Evolutionary conservation across 2,113 vertebrate genomes (phyloP).

Genomic region (Melanerpes formicivorus): DNA sequence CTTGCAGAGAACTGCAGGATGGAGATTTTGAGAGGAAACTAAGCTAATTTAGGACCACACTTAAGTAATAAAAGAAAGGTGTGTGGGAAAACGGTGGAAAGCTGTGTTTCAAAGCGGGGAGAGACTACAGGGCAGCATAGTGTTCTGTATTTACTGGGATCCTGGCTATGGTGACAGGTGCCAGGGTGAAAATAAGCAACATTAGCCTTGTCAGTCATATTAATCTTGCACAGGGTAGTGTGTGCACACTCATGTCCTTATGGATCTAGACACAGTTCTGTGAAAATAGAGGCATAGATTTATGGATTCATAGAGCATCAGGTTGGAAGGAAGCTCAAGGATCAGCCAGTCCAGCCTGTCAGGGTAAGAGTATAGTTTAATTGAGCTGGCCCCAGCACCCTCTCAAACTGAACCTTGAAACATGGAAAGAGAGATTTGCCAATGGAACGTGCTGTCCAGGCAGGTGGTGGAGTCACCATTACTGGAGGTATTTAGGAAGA

Average conservation of each 20-base stretch:
- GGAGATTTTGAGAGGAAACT: conserved; percentile 16
- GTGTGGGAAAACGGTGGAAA: not conserved
- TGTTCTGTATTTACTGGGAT: not conserved
- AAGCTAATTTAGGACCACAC: conserved; percentile 22
- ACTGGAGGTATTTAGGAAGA: too few species aligned
- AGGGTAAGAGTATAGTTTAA: too few species aligned
- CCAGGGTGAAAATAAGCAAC: not conserved
- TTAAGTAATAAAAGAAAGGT: not conserved
- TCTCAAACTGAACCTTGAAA: too few species aligned
- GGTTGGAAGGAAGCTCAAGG: too few species aligned
- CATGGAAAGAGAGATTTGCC: too few species aligned
- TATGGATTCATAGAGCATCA: too few species aligned
- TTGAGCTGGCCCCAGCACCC: too few species aligned
- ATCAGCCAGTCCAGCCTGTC: too few species aligned
- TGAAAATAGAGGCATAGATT: not conserved
- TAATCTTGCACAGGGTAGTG: not conserved
- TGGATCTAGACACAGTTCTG: not conserved
- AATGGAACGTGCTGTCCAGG: too few species aligned
- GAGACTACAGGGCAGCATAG: not conserved
- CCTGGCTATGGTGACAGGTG: not conserved
- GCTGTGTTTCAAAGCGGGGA: not conserved
- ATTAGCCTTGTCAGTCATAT: not conserved
- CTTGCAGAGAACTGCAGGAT: conserved; percentile 39
- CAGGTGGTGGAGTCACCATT: too few species aligned
- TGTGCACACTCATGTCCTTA: not conserved